Base-by-base conservation (phyloP, 2,888 invertebrate genomes). In the Oithona nana region DNA sequence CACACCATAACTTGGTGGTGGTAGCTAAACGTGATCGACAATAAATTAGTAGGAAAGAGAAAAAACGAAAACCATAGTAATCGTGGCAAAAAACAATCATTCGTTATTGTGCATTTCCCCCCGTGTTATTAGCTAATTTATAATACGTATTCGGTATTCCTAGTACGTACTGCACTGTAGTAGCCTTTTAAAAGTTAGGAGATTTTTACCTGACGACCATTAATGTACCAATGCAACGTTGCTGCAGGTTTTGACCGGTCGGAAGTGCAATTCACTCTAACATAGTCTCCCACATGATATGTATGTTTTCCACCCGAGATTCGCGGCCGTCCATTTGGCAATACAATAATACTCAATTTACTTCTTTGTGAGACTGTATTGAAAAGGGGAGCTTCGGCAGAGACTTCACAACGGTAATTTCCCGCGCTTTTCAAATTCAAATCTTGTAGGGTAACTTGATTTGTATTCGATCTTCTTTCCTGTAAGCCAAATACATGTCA, bases 221-320 rank as follows among this genome's bases (percentile, higher is more conserved):
- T 61, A 22, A 61, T 61, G 30, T 54, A 52, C 61, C 61, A 61
- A 28, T 51, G 49, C 30, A 61, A 31, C 3, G 48, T 52, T n/a
- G 61, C 61, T 3, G 61, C 51, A 28, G 61, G 61, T 50, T 61
- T 49, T 28, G 61, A 61, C 28, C 51, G 48, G 16, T 61, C 61
- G 3, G 61, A 61, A 50, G 61, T 61, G 31, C 61, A 61, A 29
- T 61, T 61, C 16, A 61, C 51, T 11, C 26, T n/a, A 20, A 61
- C 61, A 11, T 16, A 22, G 50, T 60, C 60, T n/a, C 49, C 49
- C 26, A 60, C 60, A 16, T 48, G 51, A 20, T 60, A 60, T 8
- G 50, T 50, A 2, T 31, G 28, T 48, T 28, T 28, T 8, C 60
- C 60, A 22, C 60, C 60, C 4, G 60, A 60, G 20, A 60, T 60